Evolutionary conservation across 1,140 invertebrate genomes (phyloP), one percentile per base, ranked within the genome.

Genomic region (Globodera rostochiensis): DNA sequence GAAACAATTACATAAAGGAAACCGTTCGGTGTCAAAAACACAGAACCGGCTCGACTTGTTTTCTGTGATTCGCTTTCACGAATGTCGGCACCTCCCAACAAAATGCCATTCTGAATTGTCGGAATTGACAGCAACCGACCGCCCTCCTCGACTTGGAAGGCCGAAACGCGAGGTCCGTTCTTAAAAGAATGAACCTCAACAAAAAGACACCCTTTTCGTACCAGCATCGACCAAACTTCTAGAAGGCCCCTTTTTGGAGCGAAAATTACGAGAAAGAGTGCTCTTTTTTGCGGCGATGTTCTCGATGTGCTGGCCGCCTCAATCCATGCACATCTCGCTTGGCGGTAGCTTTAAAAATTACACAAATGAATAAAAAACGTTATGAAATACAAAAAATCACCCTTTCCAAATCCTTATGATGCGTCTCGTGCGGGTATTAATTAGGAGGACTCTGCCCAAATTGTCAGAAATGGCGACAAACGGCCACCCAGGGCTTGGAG

Each of bases 161-260:
- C 84, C 19, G 83, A 74, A 8, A 86, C 86, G 71, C 84, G 60
- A 57, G 84, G 84, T 77, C 84, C 84, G 73, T 85, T 87, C 64
- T 86, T 6, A n/a, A 66, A 75, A 49, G 7, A 46, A 53, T 53
- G 8, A 53, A 6, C 8, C 3, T 3, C 47, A 75, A 75, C 0
- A 36, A 46, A 46, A 46, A 77, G 13, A 67, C 4, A 36, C 75
- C n/a, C 81, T 64, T 19, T 36, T 36, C 36, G 2, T 36, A 83
- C 82, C 80, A 83, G 80, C 83, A 86, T 85, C 47, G 84, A 73
- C 86, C 86, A 86, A n/a, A 86, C 76, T 77, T 86, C 84, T 7
- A 86, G 49, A 25, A 86, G 19, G 7, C 84, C 84, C 73, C 84
- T 69, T 73, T 77, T 77, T 6, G 84, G 84, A 3, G 84, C 83